Evolutionary conservation across 2,113 vertebrate genomes (phyloP).

Genomic region (Anolis carolinensis): DNA sequence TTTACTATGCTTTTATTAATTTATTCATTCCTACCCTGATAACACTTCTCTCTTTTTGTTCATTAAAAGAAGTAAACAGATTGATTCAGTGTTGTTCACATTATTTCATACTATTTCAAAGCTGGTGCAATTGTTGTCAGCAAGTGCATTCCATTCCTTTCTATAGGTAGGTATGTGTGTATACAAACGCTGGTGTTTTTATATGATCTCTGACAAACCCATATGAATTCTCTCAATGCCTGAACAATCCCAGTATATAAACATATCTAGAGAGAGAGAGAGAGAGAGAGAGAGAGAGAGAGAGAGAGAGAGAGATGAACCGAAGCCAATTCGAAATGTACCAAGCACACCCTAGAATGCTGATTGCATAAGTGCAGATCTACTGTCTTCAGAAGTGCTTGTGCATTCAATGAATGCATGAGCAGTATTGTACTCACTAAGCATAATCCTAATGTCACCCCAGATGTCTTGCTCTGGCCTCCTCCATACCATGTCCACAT

Average conservation of each 20-base stretch:
- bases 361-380: not conserved
- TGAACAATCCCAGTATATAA: not conserved
- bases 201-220: not conserved
- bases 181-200: not conserved
- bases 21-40: not conserved
- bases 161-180: not conserved
- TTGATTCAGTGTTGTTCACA: constrained; percentile 3
- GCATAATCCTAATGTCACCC: not conserved
- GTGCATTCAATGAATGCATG: not conserved
- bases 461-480: not conserved
- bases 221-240: not conserved
- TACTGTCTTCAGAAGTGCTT: not conserved
- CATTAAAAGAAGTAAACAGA: constrained; percentile 4
- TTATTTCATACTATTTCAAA: constrained; percentile 22
- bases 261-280: not conserved
- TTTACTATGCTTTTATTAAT: not conserved
- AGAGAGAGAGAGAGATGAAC: not conserved
- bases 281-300: not conserved
- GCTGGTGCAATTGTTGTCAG: not conserved
- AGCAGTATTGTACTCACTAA: too few species aligned
- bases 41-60: not conserved
- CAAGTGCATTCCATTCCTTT: not conserved
- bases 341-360: not conserved
- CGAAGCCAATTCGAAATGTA: not conserved
- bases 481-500: not conserved